Conservation (phyloP, 1,140 invertebrate species). For the Leptinotarsa defecta region DNA sequence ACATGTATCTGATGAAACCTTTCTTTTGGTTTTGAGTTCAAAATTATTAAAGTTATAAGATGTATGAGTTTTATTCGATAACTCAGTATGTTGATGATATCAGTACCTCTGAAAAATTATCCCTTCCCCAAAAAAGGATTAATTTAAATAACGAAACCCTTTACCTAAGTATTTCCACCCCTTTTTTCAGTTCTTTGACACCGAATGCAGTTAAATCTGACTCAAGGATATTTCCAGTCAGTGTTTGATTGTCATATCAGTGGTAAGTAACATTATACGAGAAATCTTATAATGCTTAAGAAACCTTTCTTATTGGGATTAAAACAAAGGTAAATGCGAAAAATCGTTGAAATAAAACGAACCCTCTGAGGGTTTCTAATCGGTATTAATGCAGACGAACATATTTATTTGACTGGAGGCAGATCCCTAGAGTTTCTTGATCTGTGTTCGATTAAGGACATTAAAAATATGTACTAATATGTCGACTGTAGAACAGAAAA, state of each 20-base stretch:
- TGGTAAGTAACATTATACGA: constrained; percentile 7
- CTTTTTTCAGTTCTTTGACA: constrained; percentile 3
- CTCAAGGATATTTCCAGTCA: background rate
- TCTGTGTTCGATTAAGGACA: background rate
- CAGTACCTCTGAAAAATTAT: too few relatives aligned
- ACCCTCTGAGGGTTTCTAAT: constrained; percentile 1
- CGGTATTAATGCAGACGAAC: background rate
- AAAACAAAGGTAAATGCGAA: constrained; percentile 10
- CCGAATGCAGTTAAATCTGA: background rate
- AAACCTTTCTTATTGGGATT: constrained; percentile 19
- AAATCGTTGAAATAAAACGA: constrained; percentile 4
- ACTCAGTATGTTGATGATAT: too few relatives aligned
- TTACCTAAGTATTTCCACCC: background rate
- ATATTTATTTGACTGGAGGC: background rate
- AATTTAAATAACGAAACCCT: too few relatives aligned
- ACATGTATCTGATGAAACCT: too few relatives aligned
- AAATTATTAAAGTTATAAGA: too few relatives aligned
- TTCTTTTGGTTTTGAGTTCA: too few relatives aligned
- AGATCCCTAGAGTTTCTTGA: background rate
- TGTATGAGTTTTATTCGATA: too few relatives aligned
- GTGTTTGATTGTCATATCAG: constrained; percentile 8
- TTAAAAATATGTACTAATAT: background rate
- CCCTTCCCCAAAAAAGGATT: too few relatives aligned
- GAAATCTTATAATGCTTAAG: constrained; percentile 17
- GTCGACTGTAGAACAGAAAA: too few relatives aligned